Conservation (phyloP, 2,797 vertebrate species). For the Myotis vivesi region DNA sequence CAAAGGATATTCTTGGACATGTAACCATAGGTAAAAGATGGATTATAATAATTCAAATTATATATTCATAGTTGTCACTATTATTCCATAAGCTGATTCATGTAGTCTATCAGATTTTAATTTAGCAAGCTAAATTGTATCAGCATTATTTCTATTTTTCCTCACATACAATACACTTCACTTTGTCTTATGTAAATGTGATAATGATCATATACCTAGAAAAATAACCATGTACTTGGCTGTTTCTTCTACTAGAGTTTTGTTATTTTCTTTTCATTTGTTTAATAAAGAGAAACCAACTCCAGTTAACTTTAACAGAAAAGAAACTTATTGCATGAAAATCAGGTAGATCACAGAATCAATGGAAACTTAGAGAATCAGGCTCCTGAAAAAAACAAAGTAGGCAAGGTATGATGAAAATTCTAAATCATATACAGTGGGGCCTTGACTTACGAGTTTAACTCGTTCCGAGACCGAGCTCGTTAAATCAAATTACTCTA, state of each 20-base stretch:
- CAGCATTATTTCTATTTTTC: conserved; percentile 12
- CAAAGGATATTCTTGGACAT: conserved; percentile 47
- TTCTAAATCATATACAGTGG: not conserved
- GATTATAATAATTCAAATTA: conserved; percentile 22
- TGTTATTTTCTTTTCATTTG: not conserved
- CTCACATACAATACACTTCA: not conserved
- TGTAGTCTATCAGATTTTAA: not conserved
- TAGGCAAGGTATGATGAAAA: not conserved
- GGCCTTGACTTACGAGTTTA: too few species aligned
- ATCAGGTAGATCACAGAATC: not conserved
- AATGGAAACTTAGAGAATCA: not conserved
- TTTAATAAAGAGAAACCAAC: conserved; percentile 43
- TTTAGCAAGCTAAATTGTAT: conserved; percentile 35
- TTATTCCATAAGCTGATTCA: conserved; percentile 12
- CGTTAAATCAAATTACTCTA: too few species aligned
- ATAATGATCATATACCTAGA: conserved; percentile 24
- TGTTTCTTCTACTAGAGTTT: not conserved
- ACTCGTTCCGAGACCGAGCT: too few species aligned
- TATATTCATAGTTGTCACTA: not conserved
- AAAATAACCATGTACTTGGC: not conserved
- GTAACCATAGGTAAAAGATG: not conserved
- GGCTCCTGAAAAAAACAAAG: conserved; percentile 8
- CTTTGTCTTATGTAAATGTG: not conserved
- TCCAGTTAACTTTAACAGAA: conserved; percentile 26
- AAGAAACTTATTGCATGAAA: not conserved